A percentile compares a stretch with the other conserved stretches of the same genome.
phyloP scores from a whole-genome alignment of 2,113 vertebrate species.

The Mandrillus leucophaeus region DNA sequence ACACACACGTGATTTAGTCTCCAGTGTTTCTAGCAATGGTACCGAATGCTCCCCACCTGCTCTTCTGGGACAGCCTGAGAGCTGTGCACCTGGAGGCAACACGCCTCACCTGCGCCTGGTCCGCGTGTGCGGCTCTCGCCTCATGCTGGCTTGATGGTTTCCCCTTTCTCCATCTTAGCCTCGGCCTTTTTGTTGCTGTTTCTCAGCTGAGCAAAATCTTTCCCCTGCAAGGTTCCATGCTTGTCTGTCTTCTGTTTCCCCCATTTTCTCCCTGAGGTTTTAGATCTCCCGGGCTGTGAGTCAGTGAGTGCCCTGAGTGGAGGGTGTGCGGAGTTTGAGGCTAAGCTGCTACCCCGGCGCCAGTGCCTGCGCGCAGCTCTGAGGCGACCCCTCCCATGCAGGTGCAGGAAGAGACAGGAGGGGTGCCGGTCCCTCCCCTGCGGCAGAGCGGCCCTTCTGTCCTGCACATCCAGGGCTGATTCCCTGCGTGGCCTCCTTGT shows the following conservation, averaged over 20 bases:
- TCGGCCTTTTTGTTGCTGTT: background rate
- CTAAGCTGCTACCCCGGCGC: background rate
- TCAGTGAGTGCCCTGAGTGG: background rate
- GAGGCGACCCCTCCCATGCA: background rate
- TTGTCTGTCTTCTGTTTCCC: background rate
- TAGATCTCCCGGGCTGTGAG: background rate
- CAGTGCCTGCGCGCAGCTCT: accelerated
- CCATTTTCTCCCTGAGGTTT: background rate
- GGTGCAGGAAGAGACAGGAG: background rate
- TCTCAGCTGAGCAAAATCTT: background rate
- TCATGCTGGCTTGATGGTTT: background rate
- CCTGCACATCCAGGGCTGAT: accelerated
- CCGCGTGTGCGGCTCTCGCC: accelerated
- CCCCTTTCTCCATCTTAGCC: background rate
- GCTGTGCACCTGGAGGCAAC: accelerated
- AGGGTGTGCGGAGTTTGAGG: background rate
- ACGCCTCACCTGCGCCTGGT: accelerated
- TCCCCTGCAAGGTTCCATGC: background rate
- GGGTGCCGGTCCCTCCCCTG: background rate
- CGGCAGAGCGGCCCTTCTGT: background rate
- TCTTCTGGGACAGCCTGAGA: accelerated
- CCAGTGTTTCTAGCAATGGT: no score
- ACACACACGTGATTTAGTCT: accelerated
- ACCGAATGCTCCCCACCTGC: background rate
- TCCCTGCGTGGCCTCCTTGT: accelerated